Conservation (phyloP, 2,888 invertebrate genomes). For the Thereva unica region DNA sequence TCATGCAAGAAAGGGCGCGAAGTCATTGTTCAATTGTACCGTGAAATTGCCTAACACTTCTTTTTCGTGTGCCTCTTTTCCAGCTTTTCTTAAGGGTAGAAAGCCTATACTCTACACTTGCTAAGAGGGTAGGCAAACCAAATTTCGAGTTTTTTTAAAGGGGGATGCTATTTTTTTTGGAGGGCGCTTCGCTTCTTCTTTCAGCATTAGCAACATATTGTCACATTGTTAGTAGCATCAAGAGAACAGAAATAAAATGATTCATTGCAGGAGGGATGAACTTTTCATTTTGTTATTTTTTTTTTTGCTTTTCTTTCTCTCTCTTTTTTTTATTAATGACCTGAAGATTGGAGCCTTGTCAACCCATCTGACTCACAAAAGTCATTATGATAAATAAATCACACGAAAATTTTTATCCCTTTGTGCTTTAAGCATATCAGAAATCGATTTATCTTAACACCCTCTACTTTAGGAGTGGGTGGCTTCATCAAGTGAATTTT, state of each 20-base stretch:
- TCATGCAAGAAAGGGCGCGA: not conserved
- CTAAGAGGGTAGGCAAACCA: not conserved
- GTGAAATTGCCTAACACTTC: slow-evolving; percentile 20
- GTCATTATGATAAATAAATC: slow-evolving; percentile 20
- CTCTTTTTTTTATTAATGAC: too few relatives aligned
- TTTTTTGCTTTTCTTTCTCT: too few relatives aligned
- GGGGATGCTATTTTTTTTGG: too few relatives aligned
- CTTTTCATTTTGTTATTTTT: too few relatives aligned
- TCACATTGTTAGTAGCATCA: too few relatives aligned
- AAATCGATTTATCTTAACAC: slow-evolving; percentile 34
- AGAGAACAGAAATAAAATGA: too few relatives aligned
- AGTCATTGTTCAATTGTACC: slow-evolving; percentile 9
- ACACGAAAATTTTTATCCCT: slow-evolving; percentile 15
- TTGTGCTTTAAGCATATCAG: slow-evolving; percentile 13
- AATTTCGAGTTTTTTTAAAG: not conserved
- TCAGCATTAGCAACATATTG: too few relatives aligned
- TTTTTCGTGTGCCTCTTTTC: not conserved
- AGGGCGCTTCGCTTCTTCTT: too few relatives aligned
- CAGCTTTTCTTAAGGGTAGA: not conserved
- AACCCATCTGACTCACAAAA: not conserved
- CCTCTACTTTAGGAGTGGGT: slow-evolving; percentile 8
- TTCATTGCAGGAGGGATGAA: too few relatives aligned
- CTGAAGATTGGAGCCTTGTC: too few relatives aligned
- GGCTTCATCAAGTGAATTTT: slow-evolving; percentile 5
- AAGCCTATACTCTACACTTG: not conserved